These are phyloP conservation scores for Tipula lateralis DNA, from an alignment of 2,888 invertebrate species.

Conservation along the genomic window DNA sequence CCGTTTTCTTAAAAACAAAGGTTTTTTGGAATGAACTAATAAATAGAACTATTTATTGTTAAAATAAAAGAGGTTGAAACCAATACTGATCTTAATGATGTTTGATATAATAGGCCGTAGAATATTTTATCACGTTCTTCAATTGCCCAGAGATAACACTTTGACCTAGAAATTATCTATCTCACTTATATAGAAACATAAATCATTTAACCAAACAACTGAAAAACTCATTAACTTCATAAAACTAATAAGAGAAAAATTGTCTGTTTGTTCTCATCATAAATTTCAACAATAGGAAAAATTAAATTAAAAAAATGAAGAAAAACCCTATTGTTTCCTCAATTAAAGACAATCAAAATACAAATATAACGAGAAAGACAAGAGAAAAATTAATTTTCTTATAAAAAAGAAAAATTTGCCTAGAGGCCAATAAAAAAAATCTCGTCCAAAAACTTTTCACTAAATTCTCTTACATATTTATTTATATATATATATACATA, in stretches of 20 bases:
- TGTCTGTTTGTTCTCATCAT: not conserved
- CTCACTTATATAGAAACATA: not conserved
- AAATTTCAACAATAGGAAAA: not conserved
- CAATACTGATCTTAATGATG: too few species aligned
- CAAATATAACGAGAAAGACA: not conserved
- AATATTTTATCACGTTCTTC: not conserved
- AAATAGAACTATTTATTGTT: not conserved
- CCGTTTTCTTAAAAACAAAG: not conserved
- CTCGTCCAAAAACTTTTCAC: slow-evolving; percentile 24
- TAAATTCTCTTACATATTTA: slow-evolving; percentile 20
- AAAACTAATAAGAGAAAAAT: not conserved
- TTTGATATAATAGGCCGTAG: not conserved
- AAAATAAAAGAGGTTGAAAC: not conserved
- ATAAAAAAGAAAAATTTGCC: not conserved
- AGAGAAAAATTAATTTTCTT: slow-evolving; percentile 24
- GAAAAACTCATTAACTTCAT: slow-evolving; percentile 19
- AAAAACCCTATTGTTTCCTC: slow-evolving; percentile 16
- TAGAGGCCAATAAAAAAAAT: slow-evolving; percentile 19
- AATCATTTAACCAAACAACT: slow-evolving; percentile 4
- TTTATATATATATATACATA: not conserved
- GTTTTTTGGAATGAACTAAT: not conserved
- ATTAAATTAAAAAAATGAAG: not conserved
- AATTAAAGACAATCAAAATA: slow-evolving; percentile 4
- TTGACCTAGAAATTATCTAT: not conserved
- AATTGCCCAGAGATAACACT: not conserved